These are phyloP conservation scores for Chionodraco myersi DNA, from an alignment of 2,113 vertebrate genomes.

Conservation along the genomic window DNA sequence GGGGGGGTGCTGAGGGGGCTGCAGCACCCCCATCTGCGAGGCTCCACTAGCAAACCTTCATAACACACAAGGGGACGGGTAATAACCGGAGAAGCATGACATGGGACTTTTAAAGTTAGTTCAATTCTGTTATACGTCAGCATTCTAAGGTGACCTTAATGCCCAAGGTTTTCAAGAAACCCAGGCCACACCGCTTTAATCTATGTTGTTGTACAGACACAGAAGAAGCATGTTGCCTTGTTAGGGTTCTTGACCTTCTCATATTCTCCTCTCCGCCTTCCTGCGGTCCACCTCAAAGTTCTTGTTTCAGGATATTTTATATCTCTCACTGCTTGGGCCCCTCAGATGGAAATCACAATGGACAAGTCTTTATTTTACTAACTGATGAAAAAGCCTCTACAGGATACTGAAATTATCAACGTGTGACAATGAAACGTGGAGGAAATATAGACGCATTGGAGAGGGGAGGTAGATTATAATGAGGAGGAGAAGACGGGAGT, in stretches of 20 bases:
- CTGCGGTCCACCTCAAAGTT: constrained; percentile 75
- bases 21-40: no score
- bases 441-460: constrained; percentile 9
- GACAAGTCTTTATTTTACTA: constrained; percentile 73
- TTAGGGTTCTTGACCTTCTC: constrained; percentile 79
- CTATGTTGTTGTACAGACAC: constrained; percentile 60
- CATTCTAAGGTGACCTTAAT: constrained; percentile 39
- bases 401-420: constrained; percentile 55
- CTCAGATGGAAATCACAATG: constrained; percentile 67
- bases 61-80: no score
- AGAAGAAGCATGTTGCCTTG: constrained; percentile 61
- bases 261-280: constrained; percentile 62
- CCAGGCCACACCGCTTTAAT: constrained; percentile 53
- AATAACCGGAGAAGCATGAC: no score
- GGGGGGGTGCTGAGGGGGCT: no score
- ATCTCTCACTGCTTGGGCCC: constrained; percentile 56
- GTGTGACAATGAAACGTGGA: constrained; percentile 28
- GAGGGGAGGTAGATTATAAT: not conserved
- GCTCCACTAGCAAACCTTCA: no score
- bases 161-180: constrained; percentile 56
- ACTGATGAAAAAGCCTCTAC: constrained; percentile 60
- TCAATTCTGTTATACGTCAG: constrained; percentile 25
- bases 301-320: constrained; percentile 70
- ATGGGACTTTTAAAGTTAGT: constrained; percentile 8
- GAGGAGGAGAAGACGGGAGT: not conserved